Base-by-base conservation (phyloP, 2,888 invertebrate genomes). In the Papilio gigon region DNA sequence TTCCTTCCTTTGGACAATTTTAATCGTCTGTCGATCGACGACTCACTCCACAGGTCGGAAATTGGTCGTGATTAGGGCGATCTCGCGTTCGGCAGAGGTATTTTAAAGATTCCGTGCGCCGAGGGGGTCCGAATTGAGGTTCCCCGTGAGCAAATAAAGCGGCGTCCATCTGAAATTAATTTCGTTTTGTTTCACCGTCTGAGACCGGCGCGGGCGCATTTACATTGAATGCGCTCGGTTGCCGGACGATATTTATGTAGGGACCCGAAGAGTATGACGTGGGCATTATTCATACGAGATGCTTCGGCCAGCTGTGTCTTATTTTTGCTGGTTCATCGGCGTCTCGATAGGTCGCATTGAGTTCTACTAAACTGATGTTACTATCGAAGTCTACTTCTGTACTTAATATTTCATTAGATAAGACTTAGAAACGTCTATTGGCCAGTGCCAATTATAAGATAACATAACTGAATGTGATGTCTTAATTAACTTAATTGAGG, bases 121-220 rank as follows among this genome's bases (percentile, higher is more conserved):
- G 84, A 81, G 89, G 91, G 91, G 91, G 91, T 89, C 90, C 84
- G 83, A 81, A 79, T 80, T 81, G 78, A 80, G 83, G 84, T 86
- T 85, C 81, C 70, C 75, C 78, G 74, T 80, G 83, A 88, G 86
- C 87, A 89, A 88, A 88, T 88, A 89, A 88, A 85, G 84, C 86
- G 85, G 88, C 84, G 84, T 84, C 84, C 84, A 86, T 89, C 85
- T 84, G 85, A 92, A 90, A 91, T 91, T 91, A 91, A 92, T 91
- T 91, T 92, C 74, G 87, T 91, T 91, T 91, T 91, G 91, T 91
- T 91, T 91, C 85, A 85, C 81, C 88, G 90, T 91, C 89, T 90
- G 89, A 85, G 84, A 86, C 83, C 85, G 82, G 76, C 77, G 85
- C 88, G 91, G 82, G 76, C 77, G 85, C 88, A 92, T 92, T 92